Evolutionary conservation across 1,140 invertebrate genomes (phyloP).

Genomic region (Latrodectus geometricus): DNA sequence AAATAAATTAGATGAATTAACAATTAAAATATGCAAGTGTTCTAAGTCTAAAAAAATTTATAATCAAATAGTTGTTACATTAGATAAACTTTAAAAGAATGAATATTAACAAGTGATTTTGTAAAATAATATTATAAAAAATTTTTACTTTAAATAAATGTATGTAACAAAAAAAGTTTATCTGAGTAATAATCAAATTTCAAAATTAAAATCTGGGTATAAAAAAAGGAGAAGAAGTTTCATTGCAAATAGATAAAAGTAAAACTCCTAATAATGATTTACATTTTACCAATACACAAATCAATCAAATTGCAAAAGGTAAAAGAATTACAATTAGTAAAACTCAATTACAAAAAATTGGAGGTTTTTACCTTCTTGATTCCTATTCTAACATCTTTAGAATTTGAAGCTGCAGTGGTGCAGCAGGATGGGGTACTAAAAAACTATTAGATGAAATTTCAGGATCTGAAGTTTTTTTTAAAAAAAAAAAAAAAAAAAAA

Average conservation of each 20-base stretch:
- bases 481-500: too few species aligned
- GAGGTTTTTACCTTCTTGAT: not conserved
- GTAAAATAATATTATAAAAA: too few species aligned
- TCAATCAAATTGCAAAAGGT: constrained; percentile 2
- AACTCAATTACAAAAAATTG: not conserved
- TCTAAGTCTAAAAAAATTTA: too few species aligned
- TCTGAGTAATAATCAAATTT: too few species aligned
- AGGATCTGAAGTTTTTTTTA: not conserved
- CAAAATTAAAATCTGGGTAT: too few species aligned
- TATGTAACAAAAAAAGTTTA: too few species aligned
- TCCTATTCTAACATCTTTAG: constrained; percentile 4
- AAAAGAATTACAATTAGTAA: constrained; percentile 8
- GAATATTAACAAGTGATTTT: too few species aligned
- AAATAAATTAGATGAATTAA: not conserved
- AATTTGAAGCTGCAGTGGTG: not conserved
- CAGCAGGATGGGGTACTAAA: constrained; percentile 12
- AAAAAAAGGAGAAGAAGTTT: too few species aligned
- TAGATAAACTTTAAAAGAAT: too few species aligned
- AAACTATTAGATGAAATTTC: constrained; percentile 30
- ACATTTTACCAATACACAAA: not conserved
- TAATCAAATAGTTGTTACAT: too few species aligned
- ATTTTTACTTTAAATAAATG: too few species aligned
- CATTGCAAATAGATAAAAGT: not conserved
- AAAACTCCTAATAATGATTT: not conserved
- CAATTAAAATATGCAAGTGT: not conserved